Percentiles rank a stretch among this genome's conserved stretches.
These are phyloP conservation scores for Synanthedon formicaeformis DNA, from an alignment of 2,888 invertebrate genomes.

Conservation along the genomic window DNA sequence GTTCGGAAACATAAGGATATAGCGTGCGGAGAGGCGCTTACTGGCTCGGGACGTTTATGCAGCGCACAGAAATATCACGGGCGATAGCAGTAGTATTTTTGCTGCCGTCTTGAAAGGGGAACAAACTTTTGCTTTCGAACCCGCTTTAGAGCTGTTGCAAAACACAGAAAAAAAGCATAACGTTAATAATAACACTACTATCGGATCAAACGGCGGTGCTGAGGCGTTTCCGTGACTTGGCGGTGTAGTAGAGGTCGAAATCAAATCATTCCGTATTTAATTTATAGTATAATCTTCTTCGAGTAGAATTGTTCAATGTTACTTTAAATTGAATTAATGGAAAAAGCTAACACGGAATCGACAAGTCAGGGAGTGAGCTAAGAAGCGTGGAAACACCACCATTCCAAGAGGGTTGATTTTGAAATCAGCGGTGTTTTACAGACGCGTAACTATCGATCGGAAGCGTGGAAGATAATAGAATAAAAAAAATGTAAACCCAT, in stretches of 20 bases:
- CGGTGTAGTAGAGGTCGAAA: neutral
- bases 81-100: conserved; percentile 80
- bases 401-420: conserved; percentile 70
- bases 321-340: neutral
- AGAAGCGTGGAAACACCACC: conserved; percentile 43
- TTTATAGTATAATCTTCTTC: too few relatives aligned
- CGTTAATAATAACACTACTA: conserved; percentile 30
- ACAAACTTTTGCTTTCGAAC: conserved; percentile 76
- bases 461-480: conserved; percentile 22
- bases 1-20: conserved; percentile 28
- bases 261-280: neutral
- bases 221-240: conserved; percentile 2
- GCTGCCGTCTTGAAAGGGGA: conserved; percentile 82
- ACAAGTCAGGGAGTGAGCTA: conserved; percentile 1
- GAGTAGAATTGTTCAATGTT: neutral
- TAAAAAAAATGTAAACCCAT: conserved; percentile 44
- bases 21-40: conserved; percentile 59
- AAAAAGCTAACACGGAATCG: neutral
- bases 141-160: conserved; percentile 69
- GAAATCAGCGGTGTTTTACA: conserved; percentile 34
- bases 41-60: conserved; percentile 60
- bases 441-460: conserved; percentile 22
- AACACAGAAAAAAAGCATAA: conserved; percentile 54
- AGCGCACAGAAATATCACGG: conserved; percentile 82
- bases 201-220: conserved; percentile 20